Evolutionary conservation across 2,113 vertebrate genomes (phyloP).

Genomic region (Pyxicephalus adspersus): DNA sequence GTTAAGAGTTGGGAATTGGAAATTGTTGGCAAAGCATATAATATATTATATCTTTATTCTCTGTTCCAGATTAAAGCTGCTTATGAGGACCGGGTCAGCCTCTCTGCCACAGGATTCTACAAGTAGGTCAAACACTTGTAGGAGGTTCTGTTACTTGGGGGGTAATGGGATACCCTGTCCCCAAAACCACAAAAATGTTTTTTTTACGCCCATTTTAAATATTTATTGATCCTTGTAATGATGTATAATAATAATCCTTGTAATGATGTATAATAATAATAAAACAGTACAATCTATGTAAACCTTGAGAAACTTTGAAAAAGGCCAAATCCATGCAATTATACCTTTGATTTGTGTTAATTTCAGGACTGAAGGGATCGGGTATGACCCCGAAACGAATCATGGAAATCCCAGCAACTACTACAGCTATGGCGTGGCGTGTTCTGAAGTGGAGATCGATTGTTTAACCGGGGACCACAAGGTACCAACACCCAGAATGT

Average conservation of each 20-base stretch:
- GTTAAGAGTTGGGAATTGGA: too few relatives aligned
- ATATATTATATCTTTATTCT: neutral
- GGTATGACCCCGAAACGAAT: slow-evolving; percentile 85
- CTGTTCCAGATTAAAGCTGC: slow-evolving; percentile 81
- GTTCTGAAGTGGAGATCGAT: slow-evolving; percentile 94
- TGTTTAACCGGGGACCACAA: slow-evolving; percentile 93
- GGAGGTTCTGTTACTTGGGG: too few relatives aligned
- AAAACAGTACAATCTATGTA: too few relatives aligned
- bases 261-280: too few relatives aligned
- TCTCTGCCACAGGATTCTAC: slow-evolving; percentile 91
- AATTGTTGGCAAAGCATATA: too few relatives aligned
- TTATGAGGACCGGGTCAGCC: slow-evolving; percentile 81
- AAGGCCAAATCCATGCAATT: too few relatives aligned
- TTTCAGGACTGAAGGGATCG: slow-evolving; percentile 66
- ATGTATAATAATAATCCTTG: too few relatives aligned
- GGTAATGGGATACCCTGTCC: too few relatives aligned
- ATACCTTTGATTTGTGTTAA: neutral
- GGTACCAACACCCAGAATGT: slow-evolving; percentile 68
- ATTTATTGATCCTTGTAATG: too few relatives aligned
- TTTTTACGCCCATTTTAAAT: too few relatives aligned
- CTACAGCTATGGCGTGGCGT: slow-evolving; percentile 87
- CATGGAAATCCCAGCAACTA: slow-evolving; percentile 85
- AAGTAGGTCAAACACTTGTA: slow-evolving; percentile 75
- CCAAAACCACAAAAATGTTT: too few relatives aligned
- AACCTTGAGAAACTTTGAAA: too few relatives aligned